A percentile compares a stretch with the other conserved stretches of the same genome.
phyloP scores from a whole-genome alignment of 1,140 invertebrate genomes.

The Sycobia sp. region DNA sequence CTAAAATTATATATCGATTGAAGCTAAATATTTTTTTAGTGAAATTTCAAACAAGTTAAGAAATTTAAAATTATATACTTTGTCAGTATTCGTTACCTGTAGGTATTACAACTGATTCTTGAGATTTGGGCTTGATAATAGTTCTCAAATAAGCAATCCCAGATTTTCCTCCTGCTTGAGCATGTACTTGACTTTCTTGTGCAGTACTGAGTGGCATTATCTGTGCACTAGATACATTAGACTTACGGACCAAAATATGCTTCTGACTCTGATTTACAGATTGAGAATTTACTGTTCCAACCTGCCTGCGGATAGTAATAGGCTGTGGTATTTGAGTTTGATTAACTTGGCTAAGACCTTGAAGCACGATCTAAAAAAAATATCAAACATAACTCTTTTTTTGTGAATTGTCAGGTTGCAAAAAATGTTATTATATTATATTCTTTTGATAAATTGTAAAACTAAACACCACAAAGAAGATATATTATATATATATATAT shows the following conservation, averaged over 20 bases:
- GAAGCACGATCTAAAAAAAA: constrained; percentile 50
- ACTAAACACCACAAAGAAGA: too few species aligned
- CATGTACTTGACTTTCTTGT: constrained; percentile 48
- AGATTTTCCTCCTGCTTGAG: constrained; percentile 51
- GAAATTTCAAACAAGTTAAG: constrained; percentile 8
- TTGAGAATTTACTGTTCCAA: constrained; percentile 46
- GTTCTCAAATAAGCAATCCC: constrained; percentile 58
- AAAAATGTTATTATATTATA: too few species aligned
- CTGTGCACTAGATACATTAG: constrained; percentile 55
- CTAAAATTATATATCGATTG: too few species aligned
- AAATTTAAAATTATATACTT: constrained; percentile 1
- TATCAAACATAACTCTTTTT: not conserved
- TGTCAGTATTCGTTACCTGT: too few species aligned
- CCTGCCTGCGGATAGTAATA: constrained; percentile 53
- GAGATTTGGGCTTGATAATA: constrained; percentile 54
- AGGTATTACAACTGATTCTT: constrained; percentile 54
- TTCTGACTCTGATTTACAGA: constrained; percentile 48
- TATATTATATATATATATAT: too few species aligned
- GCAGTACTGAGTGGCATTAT: constrained; percentile 53
- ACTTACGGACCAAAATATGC: constrained; percentile 55
- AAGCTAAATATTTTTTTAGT: not conserved
- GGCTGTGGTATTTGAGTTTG: constrained; percentile 48
- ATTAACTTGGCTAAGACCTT: constrained; percentile 50
- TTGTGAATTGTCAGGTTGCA: too few species aligned
- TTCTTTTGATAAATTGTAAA: too few species aligned